These are phyloP conservation scores for Tyria jacobaeae DNA, from an alignment of 2,888 invertebrate genomes.

Conservation along the genomic window DNA sequence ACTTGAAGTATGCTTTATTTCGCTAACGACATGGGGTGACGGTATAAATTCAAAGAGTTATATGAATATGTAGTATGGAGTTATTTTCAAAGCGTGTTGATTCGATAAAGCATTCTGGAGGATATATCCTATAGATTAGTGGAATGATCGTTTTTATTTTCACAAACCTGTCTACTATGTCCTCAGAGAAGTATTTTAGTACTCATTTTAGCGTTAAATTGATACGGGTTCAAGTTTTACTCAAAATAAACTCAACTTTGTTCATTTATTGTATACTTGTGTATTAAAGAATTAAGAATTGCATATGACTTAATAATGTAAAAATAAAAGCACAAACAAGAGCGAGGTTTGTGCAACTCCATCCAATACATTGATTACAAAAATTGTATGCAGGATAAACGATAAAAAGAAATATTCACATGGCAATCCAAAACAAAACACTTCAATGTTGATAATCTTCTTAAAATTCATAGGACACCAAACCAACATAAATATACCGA, in stretches of 20 bases:
- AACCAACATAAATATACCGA: no score
- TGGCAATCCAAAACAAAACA: no score
- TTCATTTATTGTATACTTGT: no score
- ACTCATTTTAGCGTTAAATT: background rate
- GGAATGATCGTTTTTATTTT: constrained; percentile 14
- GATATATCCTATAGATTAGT: constrained; percentile 21
- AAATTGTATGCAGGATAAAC: no score
- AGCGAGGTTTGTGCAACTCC: no score
- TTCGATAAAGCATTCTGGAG: constrained; percentile 25
- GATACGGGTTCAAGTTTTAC: background rate
- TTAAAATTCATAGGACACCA: no score
- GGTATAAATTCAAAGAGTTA: constrained; percentile 41
- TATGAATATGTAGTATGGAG: constrained; percentile 28
- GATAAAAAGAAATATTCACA: no score
- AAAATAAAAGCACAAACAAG: no score
- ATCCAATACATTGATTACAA: no score
- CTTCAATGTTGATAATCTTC: no score
- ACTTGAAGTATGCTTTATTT: constrained; percentile 60
- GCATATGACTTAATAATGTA: no score
- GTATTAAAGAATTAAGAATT: no score
- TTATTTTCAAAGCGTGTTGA: constrained; percentile 25
- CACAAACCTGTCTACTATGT: constrained; percentile 3
- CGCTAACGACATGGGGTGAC: constrained; percentile 65
- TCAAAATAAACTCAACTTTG: background rate
- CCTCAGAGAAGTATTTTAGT: background rate